Evolutionary conservation across 2,113 vertebrate species (phyloP), one percentile per base, ranked within the genome.

Genomic region (Psittacula cyanocephala): DNA sequence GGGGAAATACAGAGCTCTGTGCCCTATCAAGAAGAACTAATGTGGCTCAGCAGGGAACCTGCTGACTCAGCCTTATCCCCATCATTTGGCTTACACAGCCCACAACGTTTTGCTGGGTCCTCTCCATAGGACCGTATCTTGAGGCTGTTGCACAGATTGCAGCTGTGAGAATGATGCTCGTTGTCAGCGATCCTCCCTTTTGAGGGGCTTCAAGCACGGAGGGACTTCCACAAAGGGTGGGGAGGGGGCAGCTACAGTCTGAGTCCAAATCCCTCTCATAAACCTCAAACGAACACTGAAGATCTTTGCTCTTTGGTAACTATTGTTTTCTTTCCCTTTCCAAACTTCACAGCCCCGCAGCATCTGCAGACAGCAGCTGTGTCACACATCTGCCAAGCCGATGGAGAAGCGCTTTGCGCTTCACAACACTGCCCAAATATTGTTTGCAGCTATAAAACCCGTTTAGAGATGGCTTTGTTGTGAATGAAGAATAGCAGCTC

Each of bases 221-320:
- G 3, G 49, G 62, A 11, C 41, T 18, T 22, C 1, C 9, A 12
- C 0, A 0, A 10, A 9, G 0, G 2, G 17, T 2, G 17, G 10
- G 64, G 29, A 62, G 49, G 31, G 39, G 57, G 77, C 69, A 90
- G 74, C 72, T 81, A 72, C 70, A 31, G 53, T 3, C 16, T 2
- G 18, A 47, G n/a, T 4, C 65, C 47, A 86, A 59, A 83, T 18
- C 46, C 71, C 37, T 76, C 85, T 5, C 0, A 0, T 13, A 41
- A 83, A 78, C 55, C 77, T 55, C 84, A 18, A 9, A 28, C 63
- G 50, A 84, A 52, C 27, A 20, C 89, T n/a, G 3, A 65, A 71
- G 53, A 20, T 57, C 60, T 52, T 83, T 60, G 37, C 59, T 80
- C 25, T 83, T 63, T 11, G 31, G 11, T 50, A 57, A 27, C 64